These are phyloP conservation scores for Scaptomyza parva DNA, from an alignment of 2,888 invertebrate genomes.

Conservation along the genomic window DNA sequence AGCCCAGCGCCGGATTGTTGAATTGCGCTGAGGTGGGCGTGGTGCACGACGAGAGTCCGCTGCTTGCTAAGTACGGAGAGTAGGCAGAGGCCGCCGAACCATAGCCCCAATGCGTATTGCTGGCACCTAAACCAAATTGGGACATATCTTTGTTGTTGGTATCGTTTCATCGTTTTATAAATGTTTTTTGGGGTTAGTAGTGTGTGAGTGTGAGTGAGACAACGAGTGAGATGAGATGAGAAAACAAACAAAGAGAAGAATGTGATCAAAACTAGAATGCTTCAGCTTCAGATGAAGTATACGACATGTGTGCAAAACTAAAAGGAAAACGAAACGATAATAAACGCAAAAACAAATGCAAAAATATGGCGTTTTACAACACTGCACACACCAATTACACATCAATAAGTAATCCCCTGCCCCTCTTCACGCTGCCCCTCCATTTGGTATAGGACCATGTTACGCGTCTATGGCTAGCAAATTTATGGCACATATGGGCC, in stretches of 20 bases:
- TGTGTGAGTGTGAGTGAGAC: conserved; percentile 22
- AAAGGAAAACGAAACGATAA: conserved; percentile 15
- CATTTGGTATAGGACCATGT: not conserved
- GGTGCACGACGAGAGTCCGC: conserved; percentile 90
- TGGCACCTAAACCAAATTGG: conserved; percentile 92
- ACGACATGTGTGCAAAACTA: conserved; percentile 18
- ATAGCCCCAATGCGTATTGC: conserved; percentile 95
- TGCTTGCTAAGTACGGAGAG: conserved; percentile 91
- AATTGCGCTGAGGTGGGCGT: conserved; percentile 90
- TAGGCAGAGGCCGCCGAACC: conserved; percentile 94
- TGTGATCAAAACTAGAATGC: conserved; percentile 42
- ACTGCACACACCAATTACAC: conserved; percentile 21
- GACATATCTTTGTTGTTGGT: conserved; percentile 89
- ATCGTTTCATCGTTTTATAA: conserved; percentile 27
- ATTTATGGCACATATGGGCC: conserved; percentile 57
- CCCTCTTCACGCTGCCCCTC: not conserved
- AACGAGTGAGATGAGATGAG: conserved; percentile 26
- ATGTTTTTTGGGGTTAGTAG: conserved; percentile 7
- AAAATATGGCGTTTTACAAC: conserved; percentile 8
- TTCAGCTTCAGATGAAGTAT: conserved; percentile 34
- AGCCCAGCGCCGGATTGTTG: conserved; percentile 90
- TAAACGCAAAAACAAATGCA: not conserved
- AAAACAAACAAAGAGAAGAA: conserved; percentile 54
- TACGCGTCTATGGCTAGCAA: conserved; percentile 21
- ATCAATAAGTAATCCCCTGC: conserved; percentile 22